Conservation (phyloP, 2,113 vertebrate genomes). For the Nesospiza acunhae region DNA sequence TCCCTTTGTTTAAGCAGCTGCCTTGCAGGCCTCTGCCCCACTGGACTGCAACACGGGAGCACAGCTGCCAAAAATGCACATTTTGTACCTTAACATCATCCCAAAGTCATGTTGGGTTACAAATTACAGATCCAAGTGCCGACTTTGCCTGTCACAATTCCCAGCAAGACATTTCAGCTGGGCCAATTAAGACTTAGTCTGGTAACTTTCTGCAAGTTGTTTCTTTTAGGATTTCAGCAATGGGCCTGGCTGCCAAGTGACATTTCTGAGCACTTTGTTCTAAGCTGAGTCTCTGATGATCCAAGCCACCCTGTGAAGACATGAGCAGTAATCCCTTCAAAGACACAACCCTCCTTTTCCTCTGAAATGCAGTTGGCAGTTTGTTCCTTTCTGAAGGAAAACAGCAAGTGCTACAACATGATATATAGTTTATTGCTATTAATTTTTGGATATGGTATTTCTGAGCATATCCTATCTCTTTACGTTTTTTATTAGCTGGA, state of each 20-base stretch:
- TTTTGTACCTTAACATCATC: not conserved
- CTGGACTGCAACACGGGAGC: not conserved
- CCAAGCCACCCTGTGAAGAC: slow-evolving; percentile 28
- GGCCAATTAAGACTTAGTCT: not conserved
- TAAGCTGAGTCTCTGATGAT: slow-evolving; percentile 16
- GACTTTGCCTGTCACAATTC: not conserved
- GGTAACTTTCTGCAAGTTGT: not conserved
- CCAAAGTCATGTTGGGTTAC: not conserved
- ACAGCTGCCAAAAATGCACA: not conserved
- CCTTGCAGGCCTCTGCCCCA: rapidly evolving
- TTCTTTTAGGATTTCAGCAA: not conserved
- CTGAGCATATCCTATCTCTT: slow-evolving; percentile 24
- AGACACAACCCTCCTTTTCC: slow-evolving; percentile 14
- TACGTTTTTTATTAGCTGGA: slow-evolving; percentile 38
- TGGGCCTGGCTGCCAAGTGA: not conserved
- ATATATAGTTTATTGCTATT: slow-evolving; percentile 46
- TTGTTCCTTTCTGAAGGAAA: slow-evolving; percentile 45
- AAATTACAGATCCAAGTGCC: not conserved
- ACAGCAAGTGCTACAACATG: slow-evolving; percentile 7
- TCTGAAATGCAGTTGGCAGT: not conserved
- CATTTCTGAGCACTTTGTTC: slow-evolving; percentile 4
- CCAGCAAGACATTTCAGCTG: not conserved
- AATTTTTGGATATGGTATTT: slow-evolving; percentile 11
- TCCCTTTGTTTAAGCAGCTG: not conserved
- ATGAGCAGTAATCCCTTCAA: slow-evolving; percentile 25